phyloP scores from a whole-genome alignment of 2,888 invertebrate genomes.

The Strigamia maritima region DNA sequence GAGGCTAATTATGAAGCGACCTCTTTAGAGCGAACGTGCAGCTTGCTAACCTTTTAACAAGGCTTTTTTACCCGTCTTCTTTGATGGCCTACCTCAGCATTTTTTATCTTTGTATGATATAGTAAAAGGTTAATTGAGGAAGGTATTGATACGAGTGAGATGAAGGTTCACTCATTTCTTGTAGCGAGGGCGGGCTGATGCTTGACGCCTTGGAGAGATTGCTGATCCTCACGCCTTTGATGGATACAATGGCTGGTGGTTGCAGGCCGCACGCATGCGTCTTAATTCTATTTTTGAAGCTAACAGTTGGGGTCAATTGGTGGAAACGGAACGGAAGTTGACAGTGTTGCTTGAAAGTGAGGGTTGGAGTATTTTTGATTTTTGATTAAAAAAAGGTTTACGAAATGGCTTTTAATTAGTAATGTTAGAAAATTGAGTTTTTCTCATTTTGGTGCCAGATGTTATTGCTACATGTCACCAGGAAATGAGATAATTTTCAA shows the following conservation, averaged over 20 bases:
- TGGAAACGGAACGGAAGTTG: neutral
- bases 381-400: too few relatives aligned
- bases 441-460: too few relatives aligned
- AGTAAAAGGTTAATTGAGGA: neutral
- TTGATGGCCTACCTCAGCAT: neutral
- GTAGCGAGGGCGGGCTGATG: neutral
- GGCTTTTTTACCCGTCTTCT: neutral
- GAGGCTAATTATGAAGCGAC: constrained; percentile 6
- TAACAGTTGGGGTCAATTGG: neutral
- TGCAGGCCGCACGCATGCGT: neutral
- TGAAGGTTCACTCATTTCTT: neutral
- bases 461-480: too few relatives aligned
- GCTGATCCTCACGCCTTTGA: constrained; percentile 15
- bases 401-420: too few relatives aligned
- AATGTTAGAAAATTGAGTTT: too few relatives aligned
- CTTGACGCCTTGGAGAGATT: neutral
- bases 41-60: neutral
- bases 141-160: neutral
- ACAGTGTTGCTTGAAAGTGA: neutral
- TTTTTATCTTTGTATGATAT: neutral
- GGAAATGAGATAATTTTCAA: too few relatives aligned
- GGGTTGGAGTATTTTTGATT: neutral
- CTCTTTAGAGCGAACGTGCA: neutral
- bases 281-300: neutral
- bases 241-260: neutral